Evolutionary conservation across 53 echinoderm and acorn worm species (phyloP).

Genomic region (Glandiceps talaboti): DNA sequence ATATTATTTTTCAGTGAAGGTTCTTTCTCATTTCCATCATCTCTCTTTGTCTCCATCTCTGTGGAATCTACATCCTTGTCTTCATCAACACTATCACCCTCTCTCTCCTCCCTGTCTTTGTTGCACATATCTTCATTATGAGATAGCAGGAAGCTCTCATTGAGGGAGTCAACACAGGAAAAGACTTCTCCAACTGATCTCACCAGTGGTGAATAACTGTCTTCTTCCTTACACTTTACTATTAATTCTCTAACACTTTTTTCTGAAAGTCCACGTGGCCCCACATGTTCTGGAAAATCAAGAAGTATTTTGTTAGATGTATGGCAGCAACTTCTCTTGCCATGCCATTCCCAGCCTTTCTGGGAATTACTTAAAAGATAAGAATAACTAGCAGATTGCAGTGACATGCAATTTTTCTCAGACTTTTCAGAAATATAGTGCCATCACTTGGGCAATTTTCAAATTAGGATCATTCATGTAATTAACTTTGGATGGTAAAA

Average conservation of each 20-base stretch:
- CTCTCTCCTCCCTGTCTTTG: conserved; percentile 28
- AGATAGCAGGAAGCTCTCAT: conserved; percentile 63
- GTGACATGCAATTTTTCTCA: no score
- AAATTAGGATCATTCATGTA: no score
- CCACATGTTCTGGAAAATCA: no score
- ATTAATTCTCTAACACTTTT: conserved; percentile 43
- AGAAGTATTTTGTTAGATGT: no score
- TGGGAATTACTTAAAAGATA: no score
- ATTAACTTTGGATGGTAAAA: no score
- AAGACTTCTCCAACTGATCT: conserved; percentile 75
- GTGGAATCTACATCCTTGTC: conserved; percentile 9
- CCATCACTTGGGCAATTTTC: no score
- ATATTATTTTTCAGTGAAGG: conserved; percentile 4
- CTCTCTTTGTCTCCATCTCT: conserved; percentile 34
- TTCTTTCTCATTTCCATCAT: conserved; percentile 51
- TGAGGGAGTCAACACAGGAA: conserved; percentile 75
- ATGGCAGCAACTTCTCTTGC: no score
- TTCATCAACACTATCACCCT: background rate
- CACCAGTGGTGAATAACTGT: conserved; percentile 65
- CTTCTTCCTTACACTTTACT: conserved; percentile 40
- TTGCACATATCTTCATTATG: conserved; percentile 24
- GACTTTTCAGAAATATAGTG: no score
- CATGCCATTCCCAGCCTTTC: conserved; percentile 21
- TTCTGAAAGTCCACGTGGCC: conserved; percentile 66
- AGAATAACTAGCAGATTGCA: no score